Evolutionary conservation across 1,140 invertebrate genomes (phyloP).

Genomic region (Pseudomyrmex dendroicus): DNA sequence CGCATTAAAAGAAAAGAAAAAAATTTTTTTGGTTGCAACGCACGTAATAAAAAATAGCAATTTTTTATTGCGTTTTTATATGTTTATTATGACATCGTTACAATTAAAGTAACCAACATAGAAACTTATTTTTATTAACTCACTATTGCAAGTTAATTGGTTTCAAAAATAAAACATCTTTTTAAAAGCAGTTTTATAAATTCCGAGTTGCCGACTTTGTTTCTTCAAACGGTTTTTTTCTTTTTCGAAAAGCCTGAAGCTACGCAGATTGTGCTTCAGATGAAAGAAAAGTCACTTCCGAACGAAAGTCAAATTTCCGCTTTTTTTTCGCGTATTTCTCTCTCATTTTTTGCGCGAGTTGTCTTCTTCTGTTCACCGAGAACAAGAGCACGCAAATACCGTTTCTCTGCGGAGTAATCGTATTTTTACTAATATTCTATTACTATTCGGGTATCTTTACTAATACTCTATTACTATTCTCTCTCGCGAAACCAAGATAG

Average conservation of each 20-base stretch:
- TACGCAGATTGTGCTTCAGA: not conserved
- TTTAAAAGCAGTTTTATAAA: slow-evolving; percentile 3
- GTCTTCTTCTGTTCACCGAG: too few species aligned
- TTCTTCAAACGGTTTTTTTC: not conserved
- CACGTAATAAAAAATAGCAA: slow-evolving; percentile 11
- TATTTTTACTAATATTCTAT: slow-evolving; percentile 2
- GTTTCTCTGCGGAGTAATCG: slow-evolving; percentile 28
- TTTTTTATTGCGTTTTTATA: not conserved
- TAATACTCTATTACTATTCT: not conserved
- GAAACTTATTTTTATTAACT: not conserved
- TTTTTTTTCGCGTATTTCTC: not conserved
- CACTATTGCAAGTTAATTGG: not conserved
- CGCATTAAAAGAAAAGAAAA: not conserved
- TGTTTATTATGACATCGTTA: not conserved
- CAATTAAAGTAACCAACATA: not conserved
- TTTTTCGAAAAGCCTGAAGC: not conserved
- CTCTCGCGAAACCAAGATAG: slow-evolving; percentile 54
- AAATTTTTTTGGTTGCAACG: not conserved
- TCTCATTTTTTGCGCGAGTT: not conserved
- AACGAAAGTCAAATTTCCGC: not conserved
- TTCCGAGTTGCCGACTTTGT: not conserved
- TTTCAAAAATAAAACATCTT: not conserved
- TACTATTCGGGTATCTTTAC: not conserved
- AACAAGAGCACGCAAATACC: slow-evolving; percentile 17
- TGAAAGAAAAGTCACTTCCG: not conserved